phyloP scores from a whole-genome alignment of 2,797 vertebrate genomes.

The Antrozous pallidus region DNA sequence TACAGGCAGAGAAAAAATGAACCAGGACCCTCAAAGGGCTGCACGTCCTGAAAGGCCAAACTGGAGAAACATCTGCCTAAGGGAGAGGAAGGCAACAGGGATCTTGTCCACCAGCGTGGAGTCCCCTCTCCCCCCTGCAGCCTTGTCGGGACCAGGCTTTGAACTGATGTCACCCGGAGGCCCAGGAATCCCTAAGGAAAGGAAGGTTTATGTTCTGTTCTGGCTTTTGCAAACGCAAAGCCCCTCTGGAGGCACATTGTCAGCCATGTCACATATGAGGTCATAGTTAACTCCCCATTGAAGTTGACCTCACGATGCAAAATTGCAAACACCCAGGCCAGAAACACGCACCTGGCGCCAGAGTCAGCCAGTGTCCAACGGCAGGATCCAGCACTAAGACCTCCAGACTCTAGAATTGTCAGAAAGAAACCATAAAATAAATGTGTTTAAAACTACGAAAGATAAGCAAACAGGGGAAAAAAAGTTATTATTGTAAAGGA shows the following conservation, averaged over 20 bases:
- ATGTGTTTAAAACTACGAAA: neutral
- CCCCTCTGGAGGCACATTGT: neutral
- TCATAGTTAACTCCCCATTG: neutral
- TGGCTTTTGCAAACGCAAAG: neutral
- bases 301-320: neutral
- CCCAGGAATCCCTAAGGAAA: neutral
- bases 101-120: neutral
- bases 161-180: neutral
- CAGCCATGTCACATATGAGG: neutral
- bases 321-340: neutral
- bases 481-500: neutral
- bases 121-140: neutral
- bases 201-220: neutral
- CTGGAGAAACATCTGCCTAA: neutral
- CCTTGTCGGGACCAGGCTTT: neutral
- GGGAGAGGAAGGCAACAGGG: neutral
- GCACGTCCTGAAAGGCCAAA: neutral
- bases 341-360: neutral
- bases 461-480: neutral
- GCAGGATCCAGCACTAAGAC: neutral
- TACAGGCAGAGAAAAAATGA: neutral
- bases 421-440: too few relatives aligned
- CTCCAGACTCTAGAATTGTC: neutral
- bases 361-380: neutral
- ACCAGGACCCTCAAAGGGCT: neutral